Evolutionary conservation across 2,797 vertebrate genomes (phyloP).

Genomic region (Poecile montanus): DNA sequence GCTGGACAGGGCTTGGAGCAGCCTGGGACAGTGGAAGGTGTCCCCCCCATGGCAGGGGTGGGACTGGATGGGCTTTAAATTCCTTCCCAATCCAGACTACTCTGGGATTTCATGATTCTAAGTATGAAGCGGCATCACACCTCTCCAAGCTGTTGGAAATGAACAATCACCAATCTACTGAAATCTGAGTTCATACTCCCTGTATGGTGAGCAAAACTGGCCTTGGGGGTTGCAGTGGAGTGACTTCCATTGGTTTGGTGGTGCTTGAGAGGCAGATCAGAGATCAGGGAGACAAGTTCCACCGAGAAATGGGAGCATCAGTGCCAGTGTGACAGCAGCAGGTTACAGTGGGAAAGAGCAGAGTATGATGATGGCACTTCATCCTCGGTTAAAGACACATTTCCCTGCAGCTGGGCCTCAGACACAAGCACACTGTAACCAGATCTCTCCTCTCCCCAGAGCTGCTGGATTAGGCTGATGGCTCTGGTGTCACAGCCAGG

Average conservation of each 20-base stretch:
- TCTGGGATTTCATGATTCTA: background rate
- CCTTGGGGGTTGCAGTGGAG: background rate
- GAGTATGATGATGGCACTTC: background rate
- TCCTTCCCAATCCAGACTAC: no score
- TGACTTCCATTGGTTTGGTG: background rate
- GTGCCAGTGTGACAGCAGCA: fast-evolving
- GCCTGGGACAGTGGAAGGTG: fast-evolving
- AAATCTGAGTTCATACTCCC: background rate
- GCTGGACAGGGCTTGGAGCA: fast-evolving
- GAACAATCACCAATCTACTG: background rate
- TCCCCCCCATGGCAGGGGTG: background rate
- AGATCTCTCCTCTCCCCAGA: background rate
- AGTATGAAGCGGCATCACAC: background rate
- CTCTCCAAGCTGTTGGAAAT: background rate
- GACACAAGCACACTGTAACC: fast-evolving
- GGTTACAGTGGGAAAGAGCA: background rate
- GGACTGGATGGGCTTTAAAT: fast-evolving
- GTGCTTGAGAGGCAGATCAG: background rate
- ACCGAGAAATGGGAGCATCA: background rate
- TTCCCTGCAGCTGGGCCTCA: background rate
- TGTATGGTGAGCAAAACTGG: background rate
- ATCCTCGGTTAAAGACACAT: background rate
- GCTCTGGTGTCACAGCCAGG: background rate
- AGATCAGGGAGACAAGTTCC: background rate
- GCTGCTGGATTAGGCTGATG: background rate